Percentiles rank a stretch among this genome's conserved stretches.
These are phyloP conservation scores for Ceyx erithaca DNA, from an alignment of 2,797 vertebrate species.

Conservation along the genomic window DNA sequence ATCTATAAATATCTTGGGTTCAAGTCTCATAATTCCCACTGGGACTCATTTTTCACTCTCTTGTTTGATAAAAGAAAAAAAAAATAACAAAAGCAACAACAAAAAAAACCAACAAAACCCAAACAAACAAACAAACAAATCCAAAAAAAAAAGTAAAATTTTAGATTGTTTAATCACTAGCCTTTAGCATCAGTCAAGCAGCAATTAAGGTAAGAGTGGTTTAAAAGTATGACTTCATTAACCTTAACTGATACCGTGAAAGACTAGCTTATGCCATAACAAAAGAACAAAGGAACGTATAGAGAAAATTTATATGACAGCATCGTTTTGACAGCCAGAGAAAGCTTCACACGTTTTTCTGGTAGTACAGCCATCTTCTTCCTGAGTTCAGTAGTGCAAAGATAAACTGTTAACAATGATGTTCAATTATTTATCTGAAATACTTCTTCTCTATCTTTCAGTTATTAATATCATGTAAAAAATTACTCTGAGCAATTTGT, in stretches of 20 bases:
- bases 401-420: neutral
- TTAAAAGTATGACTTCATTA: neutral
- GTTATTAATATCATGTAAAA: neutral
- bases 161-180: neutral
- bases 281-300: neutral
- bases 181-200: neutral
- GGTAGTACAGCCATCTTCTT: neutral
- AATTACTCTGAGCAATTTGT: neutral
- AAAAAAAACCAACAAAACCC: no score
- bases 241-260: neutral
- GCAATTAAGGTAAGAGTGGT: neutral
- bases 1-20: neutral
- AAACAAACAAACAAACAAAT: no score
- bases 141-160: no score
- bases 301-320: neutral
- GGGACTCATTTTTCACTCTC: neutral
- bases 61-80: neutral
- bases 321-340: neutral
- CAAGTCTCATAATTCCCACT: neutral
- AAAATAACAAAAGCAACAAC: no score
- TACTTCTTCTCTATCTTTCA: neutral
- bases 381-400: neutral
- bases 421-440: constrained; percentile 4
- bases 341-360: neutral
- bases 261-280: neutral